Percentiles rank a stretch among this genome's conserved stretches.
These are phyloP conservation scores for Phaethornis superciliosus DNA, from an alignment of 2,113 vertebrate species.

Conservation along the genomic window DNA sequence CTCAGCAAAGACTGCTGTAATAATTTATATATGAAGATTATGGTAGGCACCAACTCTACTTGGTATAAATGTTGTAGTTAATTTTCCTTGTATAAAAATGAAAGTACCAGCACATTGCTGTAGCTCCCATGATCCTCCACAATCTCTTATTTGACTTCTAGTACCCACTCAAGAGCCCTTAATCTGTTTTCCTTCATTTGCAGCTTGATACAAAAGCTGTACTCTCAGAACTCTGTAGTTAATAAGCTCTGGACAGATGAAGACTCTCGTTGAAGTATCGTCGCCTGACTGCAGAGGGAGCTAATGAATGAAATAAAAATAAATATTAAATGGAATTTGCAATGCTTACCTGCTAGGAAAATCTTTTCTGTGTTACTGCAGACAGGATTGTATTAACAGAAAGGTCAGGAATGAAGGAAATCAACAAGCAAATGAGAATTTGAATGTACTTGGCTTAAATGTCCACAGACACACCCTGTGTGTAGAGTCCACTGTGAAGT, in stretches of 20 bases:
- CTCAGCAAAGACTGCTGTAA: not conserved
- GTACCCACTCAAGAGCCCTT: not conserved
- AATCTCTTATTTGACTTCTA: not conserved
- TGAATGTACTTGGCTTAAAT: not conserved
- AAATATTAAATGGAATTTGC: not conserved
- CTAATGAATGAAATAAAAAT: not conserved
- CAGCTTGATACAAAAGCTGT: not conserved
- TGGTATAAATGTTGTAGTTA: not conserved
- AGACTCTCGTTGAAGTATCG: not conserved
- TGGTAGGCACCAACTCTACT: not conserved
- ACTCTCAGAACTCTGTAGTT: not conserved
- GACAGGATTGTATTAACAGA: not conserved
- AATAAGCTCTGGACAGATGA: not conserved
- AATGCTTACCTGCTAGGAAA: not conserved
- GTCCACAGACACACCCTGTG: not conserved
- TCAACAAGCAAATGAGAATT: not conserved
- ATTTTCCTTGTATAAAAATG: not conserved
- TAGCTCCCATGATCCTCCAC: not conserved
- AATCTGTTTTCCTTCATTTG: not conserved
- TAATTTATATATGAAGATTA: not conserved
- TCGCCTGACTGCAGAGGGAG: not conserved
- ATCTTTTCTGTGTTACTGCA: not conserved
- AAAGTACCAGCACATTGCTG: not conserved
- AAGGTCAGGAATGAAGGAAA: not conserved
- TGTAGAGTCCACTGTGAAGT: not conserved